Conservation (phyloP, 2,113 vertebrate genomes). For the Chaetops frenatus region DNA sequence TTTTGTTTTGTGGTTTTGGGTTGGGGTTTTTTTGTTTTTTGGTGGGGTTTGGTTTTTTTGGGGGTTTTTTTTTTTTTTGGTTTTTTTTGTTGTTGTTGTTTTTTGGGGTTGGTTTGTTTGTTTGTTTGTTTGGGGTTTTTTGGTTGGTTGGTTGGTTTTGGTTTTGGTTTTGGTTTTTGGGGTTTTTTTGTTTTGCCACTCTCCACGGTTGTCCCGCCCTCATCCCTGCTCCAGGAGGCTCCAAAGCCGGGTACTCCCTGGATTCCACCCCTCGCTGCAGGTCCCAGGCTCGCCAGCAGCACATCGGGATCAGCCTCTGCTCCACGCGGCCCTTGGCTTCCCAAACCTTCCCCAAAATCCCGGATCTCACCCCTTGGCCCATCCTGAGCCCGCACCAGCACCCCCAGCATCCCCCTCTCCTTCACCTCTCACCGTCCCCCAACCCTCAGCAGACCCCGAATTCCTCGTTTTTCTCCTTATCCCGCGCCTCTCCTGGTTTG, state of each 20-base stretch:
- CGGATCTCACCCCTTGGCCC: fast-evolving
- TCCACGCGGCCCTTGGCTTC: fast-evolving
- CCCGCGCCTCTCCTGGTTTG: fast-evolving
- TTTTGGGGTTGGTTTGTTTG: too few species aligned
- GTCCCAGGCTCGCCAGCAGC: fast-evolving
- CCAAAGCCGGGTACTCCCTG: fast-evolving
- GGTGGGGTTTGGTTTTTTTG: too few species aligned
- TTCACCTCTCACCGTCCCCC: neutral
- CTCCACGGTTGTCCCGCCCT: fast-evolving
- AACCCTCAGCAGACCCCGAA: fast-evolving
- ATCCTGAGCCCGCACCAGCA: fast-evolving
- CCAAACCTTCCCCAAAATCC: neutral
- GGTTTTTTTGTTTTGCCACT: neutral
- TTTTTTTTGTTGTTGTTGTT: too few species aligned
- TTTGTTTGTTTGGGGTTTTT: too few species aligned
- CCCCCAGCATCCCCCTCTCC: neutral
- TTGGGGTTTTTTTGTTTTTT: too few species aligned
- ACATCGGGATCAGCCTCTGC: fast-evolving
- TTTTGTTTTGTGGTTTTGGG: too few species aligned
- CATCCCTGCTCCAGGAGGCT: neutral
- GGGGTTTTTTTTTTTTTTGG: neutral
- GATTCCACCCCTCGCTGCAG: neutral
- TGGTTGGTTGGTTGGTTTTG: too few species aligned
- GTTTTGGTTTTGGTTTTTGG: too few species aligned
- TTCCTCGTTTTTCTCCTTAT: neutral